phyloP scores from a whole-genome alignment of 2,797 vertebrate species.

The Champsocephalus esox region DNA sequence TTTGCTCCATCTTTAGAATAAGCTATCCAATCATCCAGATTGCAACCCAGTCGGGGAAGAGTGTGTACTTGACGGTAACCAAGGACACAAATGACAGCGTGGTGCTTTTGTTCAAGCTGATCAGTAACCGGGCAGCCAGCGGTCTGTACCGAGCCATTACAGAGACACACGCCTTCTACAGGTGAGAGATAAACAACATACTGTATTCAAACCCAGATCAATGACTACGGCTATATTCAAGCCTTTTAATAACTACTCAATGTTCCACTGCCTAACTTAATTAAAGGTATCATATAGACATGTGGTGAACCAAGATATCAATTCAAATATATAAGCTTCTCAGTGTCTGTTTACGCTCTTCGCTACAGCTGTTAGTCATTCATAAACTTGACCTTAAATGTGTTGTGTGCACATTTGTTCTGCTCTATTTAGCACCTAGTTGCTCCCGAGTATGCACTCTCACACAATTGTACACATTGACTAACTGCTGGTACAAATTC shows the following conservation, averaged over 20 bases:
- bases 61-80: slow-evolving; percentile 94
- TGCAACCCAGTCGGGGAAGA: slow-evolving; percentile 98
- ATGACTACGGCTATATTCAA: not conserved
- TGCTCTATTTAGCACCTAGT: slow-evolving; percentile 19
- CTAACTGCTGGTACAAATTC: slow-evolving; percentile 2
- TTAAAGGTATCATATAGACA: not conserved
- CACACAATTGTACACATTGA: slow-evolving; percentile 29
- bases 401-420: slow-evolving; percentile 14
- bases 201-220: not conserved
- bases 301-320: slow-evolving; percentile 1
- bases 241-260: not conserved
- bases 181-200: slow-evolving; percentile 77
- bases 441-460: slow-evolving; percentile 8
- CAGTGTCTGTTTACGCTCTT: no score
- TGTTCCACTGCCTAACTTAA: not conserved
- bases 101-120: slow-evolving; percentile 96
- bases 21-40: slow-evolving; percentile 98
- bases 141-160: slow-evolving; percentile 97
- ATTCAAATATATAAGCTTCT: not conserved
- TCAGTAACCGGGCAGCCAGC: slow-evolving; percentile 96
- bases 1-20: slow-evolving; percentile 81
- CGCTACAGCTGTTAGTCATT: slow-evolving; percentile 20
- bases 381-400: slow-evolving; percentile 11
- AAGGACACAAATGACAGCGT: slow-evolving; percentile 95
- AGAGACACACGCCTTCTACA: slow-evolving; percentile 98